phyloP scores from a whole-genome alignment of 2,888 invertebrate genomes.

The Synergus gifuensis region DNA sequence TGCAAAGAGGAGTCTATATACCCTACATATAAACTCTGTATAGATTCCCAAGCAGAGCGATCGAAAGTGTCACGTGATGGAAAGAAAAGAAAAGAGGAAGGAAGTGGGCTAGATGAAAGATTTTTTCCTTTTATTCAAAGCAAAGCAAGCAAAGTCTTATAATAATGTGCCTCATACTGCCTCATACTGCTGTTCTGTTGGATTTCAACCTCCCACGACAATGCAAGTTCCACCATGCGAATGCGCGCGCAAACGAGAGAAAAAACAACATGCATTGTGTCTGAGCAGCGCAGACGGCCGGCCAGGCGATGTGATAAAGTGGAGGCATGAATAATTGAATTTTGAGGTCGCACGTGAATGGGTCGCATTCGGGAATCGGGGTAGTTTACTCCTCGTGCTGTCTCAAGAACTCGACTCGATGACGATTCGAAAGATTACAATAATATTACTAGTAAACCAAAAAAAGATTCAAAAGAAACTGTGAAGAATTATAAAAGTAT shows the following conservation, averaged over 20 bases:
- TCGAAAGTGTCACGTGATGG: conserved; percentile 55
- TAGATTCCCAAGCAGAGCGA: conserved; percentile 36
- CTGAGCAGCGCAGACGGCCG: conserved; percentile 61
- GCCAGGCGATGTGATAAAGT: conserved; percentile 56
- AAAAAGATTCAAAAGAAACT: neutral
- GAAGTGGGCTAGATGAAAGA: conserved; percentile 63
- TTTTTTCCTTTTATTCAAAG: conserved; percentile 58
- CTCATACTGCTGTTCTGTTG: conserved; percentile 55
- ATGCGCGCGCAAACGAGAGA: conserved; percentile 46
- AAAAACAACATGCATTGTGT: conserved; percentile 67
- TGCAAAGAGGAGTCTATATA: conserved; percentile 23
- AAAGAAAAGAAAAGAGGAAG: conserved; percentile 56
- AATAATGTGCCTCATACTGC: conserved; percentile 48
- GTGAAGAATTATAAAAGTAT: too few relatives aligned
- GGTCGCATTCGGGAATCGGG: conserved; percentile 34
- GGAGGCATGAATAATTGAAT: conserved; percentile 55
- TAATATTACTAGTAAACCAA: neutral
- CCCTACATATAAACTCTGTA: neutral
- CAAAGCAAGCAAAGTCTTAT: conserved; percentile 57
- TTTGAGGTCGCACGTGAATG: conserved; percentile 49
- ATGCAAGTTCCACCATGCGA: conserved; percentile 64
- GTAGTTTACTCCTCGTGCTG: conserved; percentile 27
- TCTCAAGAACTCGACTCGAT: neutral
- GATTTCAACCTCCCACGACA: conserved; percentile 76
- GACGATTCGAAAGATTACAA: neutral